Evolutionary conservation across 2,797 vertebrate species (phyloP).

Genomic region (Xiphophorus birchmanni): DNA sequence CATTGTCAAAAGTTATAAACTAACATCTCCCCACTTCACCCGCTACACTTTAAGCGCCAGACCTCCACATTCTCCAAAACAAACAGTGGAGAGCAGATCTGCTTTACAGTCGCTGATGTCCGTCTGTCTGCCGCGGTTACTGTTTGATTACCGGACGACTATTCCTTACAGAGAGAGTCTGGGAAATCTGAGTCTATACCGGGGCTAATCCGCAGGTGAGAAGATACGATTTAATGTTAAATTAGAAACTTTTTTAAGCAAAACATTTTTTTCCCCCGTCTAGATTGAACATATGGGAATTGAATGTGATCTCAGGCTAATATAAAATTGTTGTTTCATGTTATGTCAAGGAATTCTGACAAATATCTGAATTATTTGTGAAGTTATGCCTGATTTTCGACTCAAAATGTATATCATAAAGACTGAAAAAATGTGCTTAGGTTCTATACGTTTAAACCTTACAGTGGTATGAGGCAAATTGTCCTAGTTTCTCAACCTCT

Average conservation of each 20-base stretch:
- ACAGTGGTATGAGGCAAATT: not conserved
- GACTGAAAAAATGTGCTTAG: too few relatives aligned
- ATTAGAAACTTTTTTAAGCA: not conserved
- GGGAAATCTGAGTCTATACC: not conserved
- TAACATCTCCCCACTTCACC: conserved; percentile 80
- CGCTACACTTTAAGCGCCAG: conserved; percentile 68
- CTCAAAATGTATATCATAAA: not conserved
- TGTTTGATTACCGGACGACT: conserved; percentile 36
- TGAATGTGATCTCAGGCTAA: not conserved
- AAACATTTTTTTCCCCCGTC: too few relatives aligned
- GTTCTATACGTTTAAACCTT: too few relatives aligned
- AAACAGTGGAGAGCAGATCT: conserved; percentile 79
- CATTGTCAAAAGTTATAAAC: conserved; percentile 94
- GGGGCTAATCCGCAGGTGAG: conserved; percentile 25
- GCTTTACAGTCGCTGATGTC: conserved; percentile 57
- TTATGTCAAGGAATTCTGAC: not conserved
- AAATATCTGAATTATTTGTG: not conserved
- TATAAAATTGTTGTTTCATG: not conserved
- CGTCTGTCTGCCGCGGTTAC: conserved; percentile 36
- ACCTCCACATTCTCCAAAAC: conserved; percentile 78
- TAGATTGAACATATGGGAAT: not conserved
- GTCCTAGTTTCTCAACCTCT: conserved; percentile 42
- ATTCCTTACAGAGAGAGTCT: not conserved
- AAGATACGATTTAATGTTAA: not conserved
- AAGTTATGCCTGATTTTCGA: not conserved